A percentile compares a stretch with the other conserved stretches of the same genome.
phyloP scores from a whole-genome alignment of 2,797 vertebrate genomes.

The Bradypus variegatus region DNA sequence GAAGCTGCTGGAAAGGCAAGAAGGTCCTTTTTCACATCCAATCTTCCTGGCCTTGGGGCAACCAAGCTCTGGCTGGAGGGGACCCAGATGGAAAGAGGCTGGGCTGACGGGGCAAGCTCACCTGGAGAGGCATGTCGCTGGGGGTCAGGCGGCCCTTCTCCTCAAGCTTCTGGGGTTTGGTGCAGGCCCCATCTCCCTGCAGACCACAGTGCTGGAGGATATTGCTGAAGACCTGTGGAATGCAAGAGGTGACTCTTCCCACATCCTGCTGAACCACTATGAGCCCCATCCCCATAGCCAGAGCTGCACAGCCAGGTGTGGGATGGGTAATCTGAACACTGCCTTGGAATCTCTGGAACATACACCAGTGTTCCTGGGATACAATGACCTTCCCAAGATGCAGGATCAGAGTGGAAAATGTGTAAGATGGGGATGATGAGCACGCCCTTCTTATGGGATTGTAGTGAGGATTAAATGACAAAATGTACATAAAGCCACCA shows the following conservation, averaged over 20 bases:
- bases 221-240: constrained; percentile 85
- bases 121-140: constrained; percentile 86
- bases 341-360: not conserved
- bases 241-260: not conserved
- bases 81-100: not conserved
- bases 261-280: not conserved
- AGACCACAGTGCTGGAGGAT: constrained; percentile 86
- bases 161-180: constrained; percentile 85
- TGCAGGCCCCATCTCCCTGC: constrained; percentile 78
- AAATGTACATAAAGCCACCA: not conserved
- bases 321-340: not conserved
- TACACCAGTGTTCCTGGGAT: not conserved
- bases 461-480: not conserved
- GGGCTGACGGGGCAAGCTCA: constrained; percentile 56
- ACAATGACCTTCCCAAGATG: not conserved
- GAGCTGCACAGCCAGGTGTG: not conserved
- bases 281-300: not conserved
- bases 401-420: not conserved
- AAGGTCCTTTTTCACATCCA: not conserved
- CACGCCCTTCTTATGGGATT: not conserved
- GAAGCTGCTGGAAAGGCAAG: not conserved
- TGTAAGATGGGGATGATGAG: not conserved
- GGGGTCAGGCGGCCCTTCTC: constrained; percentile 75
- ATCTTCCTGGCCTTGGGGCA: not conserved
- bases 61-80: not conserved